Evolutionary conservation across 1,140 invertebrate genomes (phyloP).

Genomic region (Popillia japonica): DNA sequence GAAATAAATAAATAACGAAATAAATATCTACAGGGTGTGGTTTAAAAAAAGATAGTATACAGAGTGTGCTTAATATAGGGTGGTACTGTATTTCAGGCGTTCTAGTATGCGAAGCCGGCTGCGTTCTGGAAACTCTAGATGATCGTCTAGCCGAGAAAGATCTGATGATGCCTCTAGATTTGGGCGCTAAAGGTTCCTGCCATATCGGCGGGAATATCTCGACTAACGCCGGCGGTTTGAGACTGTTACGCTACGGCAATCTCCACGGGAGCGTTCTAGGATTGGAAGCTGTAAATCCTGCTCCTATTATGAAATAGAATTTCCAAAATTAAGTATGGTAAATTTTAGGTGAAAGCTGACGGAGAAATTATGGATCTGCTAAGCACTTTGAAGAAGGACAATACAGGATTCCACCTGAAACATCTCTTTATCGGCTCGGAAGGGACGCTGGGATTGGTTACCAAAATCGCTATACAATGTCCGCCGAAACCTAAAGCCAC

Average conservation of each 20-base stretch:
- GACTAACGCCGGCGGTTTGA: constrained; percentile 94
- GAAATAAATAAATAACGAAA: no score
- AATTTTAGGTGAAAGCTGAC: constrained; percentile 81
- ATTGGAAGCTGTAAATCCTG: constrained; percentile 85
- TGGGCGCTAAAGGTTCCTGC: constrained; percentile 97
- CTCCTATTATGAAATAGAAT: background rate
- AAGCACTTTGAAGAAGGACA: constrained; percentile 92
- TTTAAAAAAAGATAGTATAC: no score
- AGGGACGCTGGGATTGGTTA: constrained; percentile 94
- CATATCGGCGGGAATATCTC: constrained; percentile 97
- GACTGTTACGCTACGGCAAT: constrained; percentile 93
- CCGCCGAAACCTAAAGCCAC: constrained; percentile 79
- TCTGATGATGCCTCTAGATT: constrained; percentile 92
- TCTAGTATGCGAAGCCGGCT: constrained; percentile 89
- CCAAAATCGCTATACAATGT: constrained; percentile 90
- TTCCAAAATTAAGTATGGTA: no score
- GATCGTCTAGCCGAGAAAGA: constrained; percentile 74
- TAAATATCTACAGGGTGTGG: no score
- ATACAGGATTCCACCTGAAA: constrained; percentile 96
- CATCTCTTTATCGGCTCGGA: constrained; percentile 98
- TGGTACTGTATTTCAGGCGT: constrained; percentile 79
- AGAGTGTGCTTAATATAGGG: no score
- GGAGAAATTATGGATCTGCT: constrained; percentile 88
- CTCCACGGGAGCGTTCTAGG: constrained; percentile 92
- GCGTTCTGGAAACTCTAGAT: constrained; percentile 88